A percentile compares a stretch with the other conserved stretches of the same genome.
Evolutionary conservation across 30 jellyfish, hydroid and myxozoan genomes (phyloP).

Genomic region (Chrysaora quinquecirrha): DNA sequence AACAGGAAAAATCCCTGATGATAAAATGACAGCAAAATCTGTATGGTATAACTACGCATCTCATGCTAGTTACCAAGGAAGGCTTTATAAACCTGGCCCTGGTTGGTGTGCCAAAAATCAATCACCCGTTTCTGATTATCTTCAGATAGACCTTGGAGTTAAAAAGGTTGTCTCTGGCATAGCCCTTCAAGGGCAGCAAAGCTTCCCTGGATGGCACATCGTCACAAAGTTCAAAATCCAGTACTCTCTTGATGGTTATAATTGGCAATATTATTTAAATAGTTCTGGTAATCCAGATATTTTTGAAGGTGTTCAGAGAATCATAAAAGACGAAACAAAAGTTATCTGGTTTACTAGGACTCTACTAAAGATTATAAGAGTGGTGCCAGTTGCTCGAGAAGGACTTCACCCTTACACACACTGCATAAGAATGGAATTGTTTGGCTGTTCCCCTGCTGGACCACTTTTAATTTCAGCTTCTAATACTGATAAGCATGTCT

Average conservation of each 20-base stretch:
- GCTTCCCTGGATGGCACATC: not conserved
- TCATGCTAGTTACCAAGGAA: not conserved
- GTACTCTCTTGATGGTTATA: constrained; percentile 20
- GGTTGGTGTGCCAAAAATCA: constrained; percentile 18
- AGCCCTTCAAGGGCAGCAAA: not conserved
- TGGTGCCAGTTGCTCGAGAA: constrained; percentile 5
- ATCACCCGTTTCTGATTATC: not conserved
- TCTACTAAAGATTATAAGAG: not conserved
- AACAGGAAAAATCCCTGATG: constrained; percentile 19
- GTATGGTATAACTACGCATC: not conserved
- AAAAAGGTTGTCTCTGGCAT: constrained; percentile 9
- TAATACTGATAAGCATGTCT: not conserved
- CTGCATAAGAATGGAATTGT: constrained; percentile 39
- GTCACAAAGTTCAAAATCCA: constrained; percentile 7
- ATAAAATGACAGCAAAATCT: constrained; percentile 8
- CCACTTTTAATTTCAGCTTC: not conserved
- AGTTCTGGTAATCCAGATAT: not conserved
- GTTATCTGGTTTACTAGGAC: constrained; percentile 42
- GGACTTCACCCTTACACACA: not conserved
- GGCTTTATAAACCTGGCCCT: not conserved
- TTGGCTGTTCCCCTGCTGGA: constrained; percentile 27
- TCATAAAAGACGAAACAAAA: not conserved
- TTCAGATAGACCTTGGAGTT: constrained; percentile 42
- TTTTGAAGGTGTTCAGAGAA: not conserved
- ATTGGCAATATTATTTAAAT: constrained; percentile 12